Base-by-base conservation (phyloP, 2,797 vertebrate genomes). In the Argentina silus region DNA sequence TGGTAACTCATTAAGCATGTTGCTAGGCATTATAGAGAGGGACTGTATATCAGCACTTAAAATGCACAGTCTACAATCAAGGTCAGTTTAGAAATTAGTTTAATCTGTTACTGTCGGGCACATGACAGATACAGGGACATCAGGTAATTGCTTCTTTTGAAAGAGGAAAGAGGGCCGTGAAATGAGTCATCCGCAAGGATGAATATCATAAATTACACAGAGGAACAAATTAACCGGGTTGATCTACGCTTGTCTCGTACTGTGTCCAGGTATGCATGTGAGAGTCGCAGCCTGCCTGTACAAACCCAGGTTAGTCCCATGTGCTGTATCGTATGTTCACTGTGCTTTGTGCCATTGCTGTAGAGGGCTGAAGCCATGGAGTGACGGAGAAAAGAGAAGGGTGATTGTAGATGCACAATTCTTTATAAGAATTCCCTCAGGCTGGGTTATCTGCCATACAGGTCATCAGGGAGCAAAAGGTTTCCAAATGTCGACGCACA, bases 131-230 rank as follows among this genome's bases (percentile, higher is more conserved):
- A 89, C 83, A 73, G 82, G 74, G 79, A 87, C 70, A 60, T 91
- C 89, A 88, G 78, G 86, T 93, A 93, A 93, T 92, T 93, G 91
- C 90, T 90, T 91, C 88, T 87, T 85, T 84, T 86, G 91, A 89
- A 92, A 90, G 85, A 79, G 81, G 79, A 84, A 81, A 83, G 89
- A 59, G 66, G 80, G 85, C 83, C 73, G 71, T 82, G 84, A 88
- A 89, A 87, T 87, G 86, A 86, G 78, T 90, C 88, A 87, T 88
- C 86, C 81, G 74, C 79, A 78, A 79, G 87, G 81, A 78, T 85
- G 87, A 78, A 87, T 89, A 81, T 89, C 86, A 89, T 90, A 86
- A 91, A 90, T 90, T 85, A 76, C 78, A 76, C 56, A 67, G 76
- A 84, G 74, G 83, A 87, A 84, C 84, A 88, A 91, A 91, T 90